phyloP scores from a whole-genome alignment of 2,797 vertebrate species.

The Anableps anableps region DNA sequence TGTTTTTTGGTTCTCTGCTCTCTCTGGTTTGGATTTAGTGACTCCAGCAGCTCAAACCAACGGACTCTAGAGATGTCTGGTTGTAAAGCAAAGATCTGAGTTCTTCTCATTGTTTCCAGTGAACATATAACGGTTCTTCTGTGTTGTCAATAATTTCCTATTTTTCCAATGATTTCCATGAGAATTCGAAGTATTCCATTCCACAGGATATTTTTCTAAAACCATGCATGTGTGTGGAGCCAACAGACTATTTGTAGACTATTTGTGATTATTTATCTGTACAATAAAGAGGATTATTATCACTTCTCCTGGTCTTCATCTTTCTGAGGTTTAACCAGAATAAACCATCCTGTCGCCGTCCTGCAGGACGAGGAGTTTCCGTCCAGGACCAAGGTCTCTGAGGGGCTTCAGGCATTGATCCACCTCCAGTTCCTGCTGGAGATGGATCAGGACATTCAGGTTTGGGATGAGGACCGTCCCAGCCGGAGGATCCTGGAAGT shows the following conservation, averaged over 20 bases:
- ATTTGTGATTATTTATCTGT: conserved; percentile 22
- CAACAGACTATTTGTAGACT: no score
- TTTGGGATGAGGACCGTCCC: no score
- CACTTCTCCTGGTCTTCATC: conserved; percentile 64
- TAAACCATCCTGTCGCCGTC: not conserved
- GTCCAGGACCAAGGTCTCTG: not conserved
- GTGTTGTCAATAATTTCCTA: conserved; percentile 83
- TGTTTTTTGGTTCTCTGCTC: not conserved
- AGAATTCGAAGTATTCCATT: conserved; percentile 70
- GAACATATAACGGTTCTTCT: conserved; percentile 89
- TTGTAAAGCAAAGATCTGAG: not conserved
- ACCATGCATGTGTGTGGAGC: conserved; percentile 84
- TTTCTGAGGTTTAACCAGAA: conserved; percentile 45
- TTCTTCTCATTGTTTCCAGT: conserved; percentile 71
- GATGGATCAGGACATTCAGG: no score
- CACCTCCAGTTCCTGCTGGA: no score
- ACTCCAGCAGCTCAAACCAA: no score
- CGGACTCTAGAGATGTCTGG: not conserved
- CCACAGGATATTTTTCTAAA: conserved; percentile 82
- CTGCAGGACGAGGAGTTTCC: not conserved
- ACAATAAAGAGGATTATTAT: conserved; percentile 46
- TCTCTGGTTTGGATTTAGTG: not conserved
- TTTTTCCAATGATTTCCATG: conserved; percentile 75
- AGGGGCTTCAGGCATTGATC: no score
- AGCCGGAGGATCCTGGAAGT: no score